Conservation (phyloP, 2,113 vertebrate species). For the Cephalopholis sonnerati region DNA sequence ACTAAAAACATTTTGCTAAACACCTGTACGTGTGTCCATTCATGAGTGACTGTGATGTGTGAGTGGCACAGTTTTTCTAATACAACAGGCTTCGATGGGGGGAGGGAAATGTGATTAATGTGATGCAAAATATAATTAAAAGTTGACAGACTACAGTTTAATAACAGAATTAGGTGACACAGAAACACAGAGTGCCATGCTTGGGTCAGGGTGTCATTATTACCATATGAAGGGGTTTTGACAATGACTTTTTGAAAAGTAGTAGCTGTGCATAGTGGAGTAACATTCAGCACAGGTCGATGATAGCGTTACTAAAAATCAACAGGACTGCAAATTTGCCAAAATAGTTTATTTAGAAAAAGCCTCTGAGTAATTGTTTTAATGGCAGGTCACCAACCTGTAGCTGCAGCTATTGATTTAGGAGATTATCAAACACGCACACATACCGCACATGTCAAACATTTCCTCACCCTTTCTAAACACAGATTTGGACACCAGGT, state of each 20-base stretch:
- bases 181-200: conserved; percentile 17
- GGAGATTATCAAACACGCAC: not conserved
- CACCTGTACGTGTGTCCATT: not conserved
- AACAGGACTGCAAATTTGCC: not conserved
- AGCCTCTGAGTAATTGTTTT: not conserved
- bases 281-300: not conserved
- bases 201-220: conserved; percentile 30
- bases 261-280: not conserved
- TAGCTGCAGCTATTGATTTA: not conserved
- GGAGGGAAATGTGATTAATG: conserved; percentile 24
- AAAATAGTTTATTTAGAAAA: not conserved
- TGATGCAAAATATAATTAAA: conserved; percentile 44
- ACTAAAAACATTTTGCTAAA: not conserved
- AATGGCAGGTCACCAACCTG: not conserved
- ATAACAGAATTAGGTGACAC: conserved; percentile 38
- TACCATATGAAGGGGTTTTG: conserved; percentile 18
- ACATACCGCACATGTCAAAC: not conserved
- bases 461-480: not conserved
- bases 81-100: not conserved
- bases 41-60: conserved; percentile 7
- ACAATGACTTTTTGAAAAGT: conserved; percentile 6
- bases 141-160: conserved; percentile 17
- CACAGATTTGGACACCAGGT: not conserved
- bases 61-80: conserved; percentile 20
- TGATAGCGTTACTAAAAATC: not conserved